Evolutionary conservation across 2,888 invertebrate species (phyloP).

Genomic region (Itoplectis maculator): DNA sequence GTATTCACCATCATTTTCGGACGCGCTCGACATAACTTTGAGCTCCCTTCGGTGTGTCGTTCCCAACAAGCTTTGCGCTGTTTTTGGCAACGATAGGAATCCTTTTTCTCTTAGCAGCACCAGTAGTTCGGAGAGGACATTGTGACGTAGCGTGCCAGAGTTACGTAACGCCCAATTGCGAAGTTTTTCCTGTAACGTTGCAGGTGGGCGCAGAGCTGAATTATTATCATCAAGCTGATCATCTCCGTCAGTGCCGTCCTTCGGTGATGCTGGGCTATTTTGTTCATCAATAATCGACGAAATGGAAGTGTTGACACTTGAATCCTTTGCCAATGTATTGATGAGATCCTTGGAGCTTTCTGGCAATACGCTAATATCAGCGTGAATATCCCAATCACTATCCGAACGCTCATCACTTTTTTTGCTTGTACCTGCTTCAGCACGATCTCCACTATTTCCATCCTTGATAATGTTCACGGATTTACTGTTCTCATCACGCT

Average conservation of each 20-base stretch:
- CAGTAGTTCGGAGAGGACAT: conserved; percentile 29
- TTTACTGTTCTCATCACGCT: conserved; percentile 1
- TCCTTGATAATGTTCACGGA: neutral
- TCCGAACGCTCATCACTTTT: conserved; percentile 6
- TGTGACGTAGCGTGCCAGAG: conserved; percentile 6
- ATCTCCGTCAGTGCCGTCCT: conserved; percentile 24
- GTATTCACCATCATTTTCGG: conserved; percentile 44
- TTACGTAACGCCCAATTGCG: conserved; percentile 17
- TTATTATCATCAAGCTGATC: conserved; percentile 33
- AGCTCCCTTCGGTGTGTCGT: conserved; percentile 26
- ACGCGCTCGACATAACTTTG: conserved; percentile 34
- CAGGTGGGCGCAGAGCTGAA: conserved; percentile 16
- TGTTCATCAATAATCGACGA: conserved; percentile 6
- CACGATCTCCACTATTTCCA: conserved; percentile 32
- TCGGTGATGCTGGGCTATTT: conserved; percentile 21
- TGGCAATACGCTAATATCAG: conserved; percentile 20
- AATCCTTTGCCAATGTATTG: conserved; percentile 6
- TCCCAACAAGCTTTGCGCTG: conserved; percentile 31
- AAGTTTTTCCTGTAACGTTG: conserved; percentile 28
- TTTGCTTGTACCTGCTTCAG: conserved; percentile 22
- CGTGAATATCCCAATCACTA: neutral
- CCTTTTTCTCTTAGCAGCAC: neutral
- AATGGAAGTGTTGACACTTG: conserved; percentile 16
- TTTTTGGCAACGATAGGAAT: conserved; percentile 25
- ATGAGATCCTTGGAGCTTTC: conserved; percentile 8